A percentile compares a stretch with the other conserved stretches of the same genome.
Evolutionary conservation across 1,140 invertebrate species (phyloP).

Genomic region (Lasaia peninsularis): DNA sequence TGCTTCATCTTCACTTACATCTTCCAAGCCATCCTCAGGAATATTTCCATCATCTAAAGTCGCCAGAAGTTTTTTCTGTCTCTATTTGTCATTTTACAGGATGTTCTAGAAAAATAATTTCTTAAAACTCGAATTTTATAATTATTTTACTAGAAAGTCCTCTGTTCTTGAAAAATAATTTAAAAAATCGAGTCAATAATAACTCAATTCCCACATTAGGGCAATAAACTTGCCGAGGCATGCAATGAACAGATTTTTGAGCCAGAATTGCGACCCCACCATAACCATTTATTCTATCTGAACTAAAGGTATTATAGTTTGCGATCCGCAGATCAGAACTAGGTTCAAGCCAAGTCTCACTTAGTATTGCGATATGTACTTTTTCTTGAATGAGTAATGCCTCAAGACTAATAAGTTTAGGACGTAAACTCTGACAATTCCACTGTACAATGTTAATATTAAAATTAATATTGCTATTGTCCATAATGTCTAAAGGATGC

Average conservation of each 20-base stretch:
- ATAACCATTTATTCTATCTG: conserved; percentile 1
- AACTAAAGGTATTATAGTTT: not conserved
- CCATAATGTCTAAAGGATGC: too few species aligned
- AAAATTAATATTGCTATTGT: not conserved
- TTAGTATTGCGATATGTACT: not conserved
- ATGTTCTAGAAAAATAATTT: conserved; percentile 37
- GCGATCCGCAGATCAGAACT: not conserved
- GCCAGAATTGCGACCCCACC: not conserved
- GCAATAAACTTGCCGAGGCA: too few species aligned
- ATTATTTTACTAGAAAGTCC: too few species aligned
- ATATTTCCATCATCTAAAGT: conserved; percentile 40
- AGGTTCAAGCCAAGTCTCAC: conserved; percentile 4
- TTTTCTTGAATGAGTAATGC: conserved; percentile 12
- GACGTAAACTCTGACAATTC: conserved; percentile 6
- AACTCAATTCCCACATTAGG: too few species aligned
- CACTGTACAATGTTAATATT: not conserved
- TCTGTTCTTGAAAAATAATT: conserved; percentile 37
- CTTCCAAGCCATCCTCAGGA: conserved; percentile 40
- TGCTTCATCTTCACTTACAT: conserved; percentile 39
- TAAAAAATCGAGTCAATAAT: conserved; percentile 32
- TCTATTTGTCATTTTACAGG: conserved; percentile 32
- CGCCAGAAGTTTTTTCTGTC: conserved; percentile 35
- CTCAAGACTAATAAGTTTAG: conserved; percentile 12
- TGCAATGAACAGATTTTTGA: not conserved
- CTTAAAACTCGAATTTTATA: conserved; percentile 36